Percentiles rank a stretch among this genome's conserved stretches.
Evolutionary conservation across 2,113 vertebrate genomes (phyloP).

Genomic region (Cyanocitta stelleri): DNA sequence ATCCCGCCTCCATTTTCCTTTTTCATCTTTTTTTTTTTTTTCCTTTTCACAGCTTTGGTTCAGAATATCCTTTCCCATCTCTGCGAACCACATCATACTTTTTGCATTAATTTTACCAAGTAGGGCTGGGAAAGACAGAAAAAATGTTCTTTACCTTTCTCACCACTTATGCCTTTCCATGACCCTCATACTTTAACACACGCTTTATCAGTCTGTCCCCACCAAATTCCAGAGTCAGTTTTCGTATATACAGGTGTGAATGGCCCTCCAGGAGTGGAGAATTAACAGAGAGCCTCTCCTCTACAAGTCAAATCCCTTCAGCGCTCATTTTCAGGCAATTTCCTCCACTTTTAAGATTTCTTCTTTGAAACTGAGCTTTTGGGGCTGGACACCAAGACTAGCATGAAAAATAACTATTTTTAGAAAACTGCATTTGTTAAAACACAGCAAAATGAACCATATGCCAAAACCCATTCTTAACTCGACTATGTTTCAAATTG

Average conservation of each 20-base stretch:
- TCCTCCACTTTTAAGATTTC: background rate
- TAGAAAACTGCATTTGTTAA: background rate
- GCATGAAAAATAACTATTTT: background rate
- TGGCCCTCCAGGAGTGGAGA: background rate
- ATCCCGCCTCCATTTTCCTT: background rate
- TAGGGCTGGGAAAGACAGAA: background rate
- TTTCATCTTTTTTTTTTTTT: background rate
- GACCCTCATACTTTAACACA: background rate
- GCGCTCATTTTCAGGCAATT: background rate
- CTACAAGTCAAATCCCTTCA: background rate
- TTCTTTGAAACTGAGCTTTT: background rate
- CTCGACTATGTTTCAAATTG: background rate
- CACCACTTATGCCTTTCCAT: background rate
- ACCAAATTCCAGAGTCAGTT: background rate
- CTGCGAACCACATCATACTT: background rate
- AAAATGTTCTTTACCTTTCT: background rate
- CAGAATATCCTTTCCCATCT: background rate
- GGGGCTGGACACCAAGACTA: background rate
- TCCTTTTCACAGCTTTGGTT: background rate
- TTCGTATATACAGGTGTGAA: background rate
- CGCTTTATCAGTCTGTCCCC: background rate
- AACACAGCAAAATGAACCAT: background rate
- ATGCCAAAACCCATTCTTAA: background rate
- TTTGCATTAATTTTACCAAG: background rate
- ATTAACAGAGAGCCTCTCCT: background rate